Evolutionary conservation across 2,888 invertebrate genomes (phyloP).

Genomic region (Phasia obesa): DNA sequence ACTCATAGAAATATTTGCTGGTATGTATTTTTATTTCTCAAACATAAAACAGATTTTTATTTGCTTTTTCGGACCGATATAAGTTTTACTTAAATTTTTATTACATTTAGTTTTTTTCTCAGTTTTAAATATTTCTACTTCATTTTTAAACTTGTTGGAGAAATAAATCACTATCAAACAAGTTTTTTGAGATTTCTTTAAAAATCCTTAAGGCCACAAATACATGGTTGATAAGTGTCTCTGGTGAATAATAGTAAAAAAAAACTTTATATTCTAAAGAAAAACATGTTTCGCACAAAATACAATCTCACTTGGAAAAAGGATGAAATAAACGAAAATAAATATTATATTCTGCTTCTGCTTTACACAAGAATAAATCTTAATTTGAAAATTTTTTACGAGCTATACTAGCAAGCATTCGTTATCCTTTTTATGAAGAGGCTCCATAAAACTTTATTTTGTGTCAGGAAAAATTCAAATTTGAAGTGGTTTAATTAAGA

Average conservation of each 20-base stretch:
- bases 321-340: background rate
- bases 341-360: too few species aligned
- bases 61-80: background rate
- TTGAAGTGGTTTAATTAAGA: too few species aligned
- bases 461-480: too few species aligned
- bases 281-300: background rate
- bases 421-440: too few species aligned
- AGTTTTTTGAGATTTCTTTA: constrained; percentile 45
- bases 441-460: too few species aligned
- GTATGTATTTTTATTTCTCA: too few species aligned
- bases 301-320: background rate
- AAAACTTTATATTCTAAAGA: constrained; percentile 6
- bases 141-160: constrained; percentile 3
- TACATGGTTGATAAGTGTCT: constrained; percentile 66
- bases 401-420: too few species aligned
- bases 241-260: constrained; percentile 57
- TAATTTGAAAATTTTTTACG: too few species aligned
- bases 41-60: too few species aligned
- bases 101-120: background rate
- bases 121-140: background rate
- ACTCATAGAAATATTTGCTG: too few species aligned
- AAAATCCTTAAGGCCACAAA: constrained; percentile 62
- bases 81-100: background rate
- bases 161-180: constrained; percentile 59
- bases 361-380: too few species aligned